phyloP scores from a whole-genome alignment of 2,888 invertebrate genomes.

The Pollenia griseotomentosa region DNA sequence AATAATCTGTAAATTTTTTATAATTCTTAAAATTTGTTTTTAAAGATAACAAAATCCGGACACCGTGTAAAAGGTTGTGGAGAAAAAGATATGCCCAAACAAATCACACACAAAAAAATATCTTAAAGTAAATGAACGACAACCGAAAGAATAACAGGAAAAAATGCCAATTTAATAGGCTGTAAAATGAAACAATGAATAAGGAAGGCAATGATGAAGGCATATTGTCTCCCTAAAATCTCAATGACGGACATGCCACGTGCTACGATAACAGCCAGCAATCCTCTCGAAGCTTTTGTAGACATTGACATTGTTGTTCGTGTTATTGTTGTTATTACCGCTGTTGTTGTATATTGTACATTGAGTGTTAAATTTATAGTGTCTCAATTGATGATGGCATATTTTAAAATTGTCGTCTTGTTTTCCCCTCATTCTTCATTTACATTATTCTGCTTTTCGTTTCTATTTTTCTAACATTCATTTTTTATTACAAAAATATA shows the following conservation, averaged over 20 bases:
- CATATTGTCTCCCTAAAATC: conserved; percentile 45
- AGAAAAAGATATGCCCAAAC: neutral
- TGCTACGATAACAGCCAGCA: neutral
- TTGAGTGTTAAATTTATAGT: conserved; percentile 64
- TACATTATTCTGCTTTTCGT: conserved; percentile 29
- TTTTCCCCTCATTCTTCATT: neutral
- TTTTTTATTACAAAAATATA: conserved; percentile 41
- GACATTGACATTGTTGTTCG: conserved; percentile 39
- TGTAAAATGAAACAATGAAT: conserved; percentile 61
- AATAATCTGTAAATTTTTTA: too few species aligned
- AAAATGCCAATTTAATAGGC: conserved; percentile 55
- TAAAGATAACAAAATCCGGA: neutral
- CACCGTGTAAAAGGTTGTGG: neutral
- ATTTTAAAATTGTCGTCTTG: conserved; percentile 63
- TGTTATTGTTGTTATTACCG: conserved; percentile 17
- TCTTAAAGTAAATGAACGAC: conserved; percentile 37
- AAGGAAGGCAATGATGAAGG: conserved; percentile 38
- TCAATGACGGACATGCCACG: conserved; percentile 33
- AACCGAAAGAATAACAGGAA: conserved; percentile 7
- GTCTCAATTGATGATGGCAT: conserved; percentile 70
- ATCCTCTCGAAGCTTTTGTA: conserved; percentile 9
- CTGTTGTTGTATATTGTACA: conserved; percentile 9
- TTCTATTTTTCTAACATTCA: conserved; percentile 25
- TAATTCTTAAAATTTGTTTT: too few species aligned
- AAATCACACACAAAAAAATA: neutral